Percentiles rank a stretch among this genome's conserved stretches.
These are phyloP conservation scores for Furcifer pardalis DNA, from an alignment of 2,797 vertebrate genomes.

Conservation along the genomic window DNA sequence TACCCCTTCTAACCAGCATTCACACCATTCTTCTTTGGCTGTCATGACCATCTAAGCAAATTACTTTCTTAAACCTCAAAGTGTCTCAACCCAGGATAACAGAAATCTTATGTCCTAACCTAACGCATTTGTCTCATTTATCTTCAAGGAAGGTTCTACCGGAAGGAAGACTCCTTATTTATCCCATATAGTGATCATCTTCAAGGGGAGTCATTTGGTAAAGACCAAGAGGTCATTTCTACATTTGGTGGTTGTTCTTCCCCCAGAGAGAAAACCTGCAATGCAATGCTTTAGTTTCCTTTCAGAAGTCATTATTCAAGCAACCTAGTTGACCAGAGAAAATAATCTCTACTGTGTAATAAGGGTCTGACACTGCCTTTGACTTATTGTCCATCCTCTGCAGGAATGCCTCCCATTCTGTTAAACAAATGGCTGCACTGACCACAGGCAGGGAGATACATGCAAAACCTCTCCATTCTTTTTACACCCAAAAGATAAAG, in stretches of 20 bases:
- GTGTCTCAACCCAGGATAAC: too few relatives aligned
- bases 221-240: neutral
- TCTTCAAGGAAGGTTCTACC: neutral
- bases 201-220: constrained; percentile 1
- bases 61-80: too few relatives aligned
- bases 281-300: neutral
- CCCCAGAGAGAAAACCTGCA: neutral
- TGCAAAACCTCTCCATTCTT: neutral
- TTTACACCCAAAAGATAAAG: constrained; percentile 2
- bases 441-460: neutral
- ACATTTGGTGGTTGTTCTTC: neutral
- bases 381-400: neutral
- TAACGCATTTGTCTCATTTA: neutral
- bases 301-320: neutral
- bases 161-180: neutral
- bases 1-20: neutral
- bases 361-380: neutral
- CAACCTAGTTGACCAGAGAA: neutral
- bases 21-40: too few relatives aligned
- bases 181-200: neutral
- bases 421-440: neutral
- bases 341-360: neutral
- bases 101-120: neutral
- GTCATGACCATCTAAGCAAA: too few relatives aligned
- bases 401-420: neutral